Percentiles rank a stretch among this genome's conserved stretches.
Conservation (phyloP, 35 echinoderm and acorn worm genomes). For the Diadema setosum region DNA sequence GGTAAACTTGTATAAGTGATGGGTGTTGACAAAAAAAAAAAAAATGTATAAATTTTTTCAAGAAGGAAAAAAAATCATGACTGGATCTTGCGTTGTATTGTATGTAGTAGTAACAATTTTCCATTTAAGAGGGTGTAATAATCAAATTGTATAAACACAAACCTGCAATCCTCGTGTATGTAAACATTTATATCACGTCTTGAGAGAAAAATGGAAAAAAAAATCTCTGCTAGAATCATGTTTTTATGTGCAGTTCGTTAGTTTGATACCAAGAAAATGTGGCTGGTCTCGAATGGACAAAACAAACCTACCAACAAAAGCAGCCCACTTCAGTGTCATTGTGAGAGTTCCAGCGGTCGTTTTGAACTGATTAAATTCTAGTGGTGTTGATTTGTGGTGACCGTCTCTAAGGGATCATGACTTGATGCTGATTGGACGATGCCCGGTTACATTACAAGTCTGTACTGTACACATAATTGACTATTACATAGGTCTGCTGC, state of each 20-base stretch:
- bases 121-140: background rate
- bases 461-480: background rate
- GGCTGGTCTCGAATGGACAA: too few relatives aligned
- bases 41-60: too few relatives aligned
- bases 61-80: background rate
- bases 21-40: background rate
- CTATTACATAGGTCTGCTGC: background rate
- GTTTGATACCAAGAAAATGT: background rate
- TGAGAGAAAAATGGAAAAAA: background rate
- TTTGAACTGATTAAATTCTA: too few relatives aligned
- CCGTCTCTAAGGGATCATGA: too few relatives aligned
- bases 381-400: too few relatives aligned
- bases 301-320: too few relatives aligned
- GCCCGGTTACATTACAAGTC: too few relatives aligned
- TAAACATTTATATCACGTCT: background rate
- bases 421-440: too few relatives aligned
- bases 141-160: background rate
- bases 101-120: background rate
- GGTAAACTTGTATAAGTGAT: too few relatives aligned
- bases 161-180: conserved; percentile 13
- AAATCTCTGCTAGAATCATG: background rate
- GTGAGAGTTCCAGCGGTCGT: too few relatives aligned
- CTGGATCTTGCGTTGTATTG: background rate
- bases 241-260: conserved; percentile 2
- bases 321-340: too few relatives aligned